Percentiles rank a stretch among this genome's conserved stretches.
Conservation (phyloP, 2,797 vertebrate genomes). For the Hozukius guyotensis region DNA sequence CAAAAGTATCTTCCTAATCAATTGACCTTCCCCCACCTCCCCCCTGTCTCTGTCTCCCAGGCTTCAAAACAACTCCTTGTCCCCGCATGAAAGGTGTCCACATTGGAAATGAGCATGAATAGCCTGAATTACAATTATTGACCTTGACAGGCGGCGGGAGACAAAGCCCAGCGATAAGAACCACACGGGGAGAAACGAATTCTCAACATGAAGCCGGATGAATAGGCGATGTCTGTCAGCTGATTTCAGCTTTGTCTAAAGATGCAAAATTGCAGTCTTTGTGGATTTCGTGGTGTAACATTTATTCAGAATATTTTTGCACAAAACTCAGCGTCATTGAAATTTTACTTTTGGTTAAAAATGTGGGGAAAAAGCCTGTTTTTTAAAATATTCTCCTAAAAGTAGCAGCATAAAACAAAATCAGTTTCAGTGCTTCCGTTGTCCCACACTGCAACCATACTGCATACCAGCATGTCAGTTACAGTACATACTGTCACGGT, state of each 20-base stretch:
- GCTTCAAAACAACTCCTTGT: slow-evolving; percentile 66
- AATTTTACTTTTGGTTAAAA: neutral
- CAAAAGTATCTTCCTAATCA: slow-evolving; percentile 84
- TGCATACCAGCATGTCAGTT: neutral
- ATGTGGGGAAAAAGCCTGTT: neutral
- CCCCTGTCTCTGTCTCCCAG: slow-evolving; percentile 40
- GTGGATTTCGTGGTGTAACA: neutral
- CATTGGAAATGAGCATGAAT: slow-evolving; percentile 56
- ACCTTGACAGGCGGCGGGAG: slow-evolving; percentile 72
- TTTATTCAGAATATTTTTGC: neutral
- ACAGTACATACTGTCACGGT: too few species aligned
- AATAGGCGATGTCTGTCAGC: slow-evolving; percentile 46
- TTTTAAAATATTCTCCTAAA: neutral
- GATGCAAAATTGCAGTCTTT: slow-evolving; percentile 4
- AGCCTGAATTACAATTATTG: slow-evolving; percentile 70
- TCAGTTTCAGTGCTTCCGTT: neutral
- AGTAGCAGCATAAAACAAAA: neutral
- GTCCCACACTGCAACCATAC: neutral
- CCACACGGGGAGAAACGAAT: slow-evolving; percentile 24
- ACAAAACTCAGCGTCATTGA: neutral
- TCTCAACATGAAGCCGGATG: slow-evolving; percentile 23
- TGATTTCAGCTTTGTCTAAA: slow-evolving; percentile 38
- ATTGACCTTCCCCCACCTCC: slow-evolving; percentile 72
- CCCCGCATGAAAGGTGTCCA: slow-evolving; percentile 63
- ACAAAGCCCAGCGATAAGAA: slow-evolving; percentile 57